phyloP scores from a whole-genome alignment of 2,888 invertebrate species.

The Macroteleia sp. region DNA sequence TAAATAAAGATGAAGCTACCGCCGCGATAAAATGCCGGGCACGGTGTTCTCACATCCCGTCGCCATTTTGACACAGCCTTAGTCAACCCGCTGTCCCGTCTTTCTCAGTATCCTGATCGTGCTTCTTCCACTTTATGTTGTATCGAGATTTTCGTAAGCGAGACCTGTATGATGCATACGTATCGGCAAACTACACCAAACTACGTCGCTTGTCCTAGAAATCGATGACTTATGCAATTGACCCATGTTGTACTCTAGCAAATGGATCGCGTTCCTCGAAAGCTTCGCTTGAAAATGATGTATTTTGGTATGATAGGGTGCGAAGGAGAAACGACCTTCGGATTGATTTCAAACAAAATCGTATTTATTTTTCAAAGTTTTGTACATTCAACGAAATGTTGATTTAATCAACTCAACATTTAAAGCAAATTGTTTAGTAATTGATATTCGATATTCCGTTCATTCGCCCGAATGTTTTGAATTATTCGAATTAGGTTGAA shows the following conservation, averaged over 20 bases:
- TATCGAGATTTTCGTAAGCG: conserved; percentile 51
- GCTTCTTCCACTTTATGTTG: conserved; percentile 49
- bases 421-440: too few species aligned
- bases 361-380: too few species aligned
- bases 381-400: too few species aligned
- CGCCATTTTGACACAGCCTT: conserved; percentile 64
- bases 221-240: conserved; percentile 46
- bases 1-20: conserved; percentile 78
- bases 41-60: conserved; percentile 68
- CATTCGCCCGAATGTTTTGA: not conserved
- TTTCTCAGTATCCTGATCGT: conserved; percentile 29
- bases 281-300: conserved; percentile 5
- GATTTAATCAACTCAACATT: too few species aligned
- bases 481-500: not conserved
- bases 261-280: conserved; percentile 21
- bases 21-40: conserved; percentile 76
- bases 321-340: not conserved
- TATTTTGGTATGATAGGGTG: not conserved
- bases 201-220: conserved; percentile 29
- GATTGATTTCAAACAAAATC: not conserved
- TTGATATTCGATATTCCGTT: too few species aligned
- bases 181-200: conserved; percentile 28
- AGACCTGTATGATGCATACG: conserved; percentile 38
- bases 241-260: conserved; percentile 23
- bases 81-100: conserved; percentile 40